Base-by-base conservation (phyloP, 2,113 vertebrate species). In the Oryzias javanicus region DNA sequence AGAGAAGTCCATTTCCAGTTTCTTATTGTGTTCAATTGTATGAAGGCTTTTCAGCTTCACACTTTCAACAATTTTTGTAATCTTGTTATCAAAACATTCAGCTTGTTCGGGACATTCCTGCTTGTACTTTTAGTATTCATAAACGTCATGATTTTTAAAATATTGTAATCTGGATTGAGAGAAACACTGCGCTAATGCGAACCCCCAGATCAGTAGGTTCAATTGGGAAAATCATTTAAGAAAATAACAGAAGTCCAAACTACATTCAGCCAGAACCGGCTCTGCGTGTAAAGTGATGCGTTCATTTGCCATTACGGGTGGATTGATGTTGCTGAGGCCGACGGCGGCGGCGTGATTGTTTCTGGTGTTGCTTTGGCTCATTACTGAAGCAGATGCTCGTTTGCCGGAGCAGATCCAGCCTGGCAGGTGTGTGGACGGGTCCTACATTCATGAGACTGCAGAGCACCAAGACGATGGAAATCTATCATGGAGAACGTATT, bases 301-400 rank as follows among this genome's bases (percentile, higher is more conserved):
- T 90, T 90, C 89, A 90, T 91, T 90, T 88, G 44, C 85, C 80
- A 90, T 89, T 87, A 86, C 74, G 71, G 27, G 46, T 68, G 86
- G 78, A 88, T 84, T 82, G 82, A 89, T 86, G 81, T 83, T 19
- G 55, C 72, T 64, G 60, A 82, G 74, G 69, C 82, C 71, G 69
- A 89, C 81, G 81, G 63, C 67, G 72, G 80, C 70, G 58, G 69
- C 61, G 77, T 88, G 86, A 89, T 88, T 90, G 86, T 69, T 76
- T 70, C 80, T 68, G 48, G 74, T 82, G 76, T 85, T 86, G 69
- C 61, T 66, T 79, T 60, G 77, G 72, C 82, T 79, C 68, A 84
- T 88, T 89, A 86, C 69, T 52, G 80, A 83, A 89, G 86, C 88
- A 88, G 80, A 86, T 86, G 86, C 87, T 89, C 80, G 86, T 84